A percentile compares a stretch with the other conserved stretches of the same genome.
These are phyloP conservation scores for Ectobius pallidus DNA, from an alignment of 2,888 invertebrate species.

Conservation along the genomic window DNA sequence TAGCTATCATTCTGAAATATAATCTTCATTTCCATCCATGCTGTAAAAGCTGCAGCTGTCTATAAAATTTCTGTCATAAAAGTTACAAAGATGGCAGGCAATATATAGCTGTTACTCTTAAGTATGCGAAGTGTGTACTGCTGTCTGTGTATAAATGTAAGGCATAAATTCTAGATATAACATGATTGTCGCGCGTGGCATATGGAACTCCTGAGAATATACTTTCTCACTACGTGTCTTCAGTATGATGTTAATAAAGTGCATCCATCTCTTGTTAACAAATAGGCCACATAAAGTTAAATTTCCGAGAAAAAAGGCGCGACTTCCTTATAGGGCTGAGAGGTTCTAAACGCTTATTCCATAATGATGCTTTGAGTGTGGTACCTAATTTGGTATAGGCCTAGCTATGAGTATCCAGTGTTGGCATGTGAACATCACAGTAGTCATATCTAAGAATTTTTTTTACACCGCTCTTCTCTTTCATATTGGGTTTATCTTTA, in stretches of 20 bases:
- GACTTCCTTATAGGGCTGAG: constrained; percentile 33
- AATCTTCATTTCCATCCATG: too few relatives aligned
- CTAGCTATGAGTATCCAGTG: constrained; percentile 15
- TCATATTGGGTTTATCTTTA: background rate
- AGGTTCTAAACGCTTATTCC: constrained; percentile 35
- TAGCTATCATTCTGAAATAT: too few relatives aligned
- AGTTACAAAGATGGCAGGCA: too few relatives aligned
- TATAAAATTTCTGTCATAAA: too few relatives aligned
- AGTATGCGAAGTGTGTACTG: too few relatives aligned
- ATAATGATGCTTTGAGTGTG: constrained; percentile 33
- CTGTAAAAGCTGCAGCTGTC: too few relatives aligned
- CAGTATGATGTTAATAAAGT: background rate
- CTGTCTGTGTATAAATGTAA: too few relatives aligned
- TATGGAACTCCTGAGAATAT: too few relatives aligned
- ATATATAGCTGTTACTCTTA: too few relatives aligned
- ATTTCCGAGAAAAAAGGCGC: constrained; percentile 35
- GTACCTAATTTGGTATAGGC: constrained; percentile 36
- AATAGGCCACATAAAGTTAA: constrained; percentile 22
- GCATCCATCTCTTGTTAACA: constrained; percentile 18
- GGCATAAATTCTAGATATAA: too few relatives aligned
- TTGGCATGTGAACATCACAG: background rate
- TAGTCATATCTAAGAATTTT: background rate
- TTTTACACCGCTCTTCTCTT: too few relatives aligned
- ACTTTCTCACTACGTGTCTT: background rate
- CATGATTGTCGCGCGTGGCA: too few relatives aligned